Conservation (phyloP, 2,797 vertebrate genomes). For the Mus spretus region DNA sequence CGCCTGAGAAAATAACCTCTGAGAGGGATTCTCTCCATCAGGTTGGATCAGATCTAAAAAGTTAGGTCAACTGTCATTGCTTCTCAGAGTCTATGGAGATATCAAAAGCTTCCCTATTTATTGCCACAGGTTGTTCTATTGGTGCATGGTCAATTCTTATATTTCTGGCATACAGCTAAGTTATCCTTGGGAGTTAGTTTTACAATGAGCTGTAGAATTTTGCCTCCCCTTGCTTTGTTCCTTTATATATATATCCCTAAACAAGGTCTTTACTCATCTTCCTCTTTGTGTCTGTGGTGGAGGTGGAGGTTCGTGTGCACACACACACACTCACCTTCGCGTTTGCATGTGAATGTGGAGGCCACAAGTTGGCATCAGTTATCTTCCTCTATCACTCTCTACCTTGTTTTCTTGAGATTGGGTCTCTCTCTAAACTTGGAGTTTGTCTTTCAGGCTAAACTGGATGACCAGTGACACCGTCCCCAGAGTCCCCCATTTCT, state of each 20-base stretch:
- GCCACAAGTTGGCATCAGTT: background rate
- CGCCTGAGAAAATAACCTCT: background rate
- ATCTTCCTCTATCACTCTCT: background rate
- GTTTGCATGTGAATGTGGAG: background rate
- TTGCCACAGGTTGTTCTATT: background rate
- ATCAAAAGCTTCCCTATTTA: background rate
- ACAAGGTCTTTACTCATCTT: background rate
- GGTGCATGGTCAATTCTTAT: background rate
- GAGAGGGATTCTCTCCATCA: background rate
- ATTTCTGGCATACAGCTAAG: background rate
- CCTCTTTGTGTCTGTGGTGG: background rate
- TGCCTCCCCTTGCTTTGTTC: background rate
- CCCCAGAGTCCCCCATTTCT: background rate
- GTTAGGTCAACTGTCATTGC: background rate
- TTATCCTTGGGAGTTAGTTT: background rate
- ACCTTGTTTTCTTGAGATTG: background rate
- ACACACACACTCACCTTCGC: too few relatives aligned
- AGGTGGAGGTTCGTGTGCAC: too few relatives aligned
- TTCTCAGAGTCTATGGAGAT: background rate
- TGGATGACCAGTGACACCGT: background rate
- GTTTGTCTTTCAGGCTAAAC: background rate
- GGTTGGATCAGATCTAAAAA: background rate
- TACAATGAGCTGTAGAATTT: background rate
- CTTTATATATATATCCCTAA: background rate
- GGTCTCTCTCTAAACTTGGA: background rate